A percentile compares a stretch with the other conserved stretches of the same genome.
These are phyloP conservation scores for Pissodes strobi DNA, from an alignment of 1,140 invertebrate genomes.

Conservation along the genomic window DNA sequence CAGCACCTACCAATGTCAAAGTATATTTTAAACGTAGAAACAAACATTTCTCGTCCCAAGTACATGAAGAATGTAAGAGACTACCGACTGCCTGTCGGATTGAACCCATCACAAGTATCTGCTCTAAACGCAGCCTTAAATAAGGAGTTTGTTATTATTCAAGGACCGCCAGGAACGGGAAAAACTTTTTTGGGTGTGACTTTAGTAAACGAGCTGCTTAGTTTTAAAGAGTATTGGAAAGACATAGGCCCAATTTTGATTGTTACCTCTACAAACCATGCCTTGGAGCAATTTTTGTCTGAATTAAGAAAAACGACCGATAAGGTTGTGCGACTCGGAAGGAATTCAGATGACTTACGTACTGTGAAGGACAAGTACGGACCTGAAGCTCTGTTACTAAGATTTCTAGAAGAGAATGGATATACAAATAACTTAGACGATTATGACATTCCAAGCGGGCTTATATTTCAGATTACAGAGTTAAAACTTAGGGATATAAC, in stretches of 20 bases:
- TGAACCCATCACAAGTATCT: slow-evolving; percentile 64
- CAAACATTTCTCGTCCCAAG: slow-evolving; percentile 24
- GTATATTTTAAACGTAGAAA: slow-evolving; percentile 58
- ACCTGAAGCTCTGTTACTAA: background rate
- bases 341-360: slow-evolving; percentile 60
- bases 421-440: no score
- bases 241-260: slow-evolving; percentile 66
- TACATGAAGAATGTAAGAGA: slow-evolving; percentile 27
- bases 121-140: slow-evolving; percentile 64
- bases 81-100: slow-evolving; percentile 43
- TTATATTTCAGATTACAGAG: no score
- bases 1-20: slow-evolving; percentile 65
- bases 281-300: slow-evolving; percentile 84
- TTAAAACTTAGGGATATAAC: no score
- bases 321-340: slow-evolving; percentile 72
- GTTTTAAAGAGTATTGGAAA: slow-evolving; percentile 49
- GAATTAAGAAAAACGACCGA: slow-evolving; percentile 62
- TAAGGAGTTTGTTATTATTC: slow-evolving; percentile 72
- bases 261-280: slow-evolving; percentile 87
- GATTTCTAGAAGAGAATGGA: no score
- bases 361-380: background rate
- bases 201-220: slow-evolving; percentile 65
- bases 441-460: no score
- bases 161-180: slow-evolving; percentile 79
- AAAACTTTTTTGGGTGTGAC: slow-evolving; percentile 75